Percentiles rank a stretch among this genome's conserved stretches.
These are phyloP conservation scores for Avahi laniger DNA, from an alignment of 2,797 vertebrate genomes.

Conservation along the genomic window DNA sequence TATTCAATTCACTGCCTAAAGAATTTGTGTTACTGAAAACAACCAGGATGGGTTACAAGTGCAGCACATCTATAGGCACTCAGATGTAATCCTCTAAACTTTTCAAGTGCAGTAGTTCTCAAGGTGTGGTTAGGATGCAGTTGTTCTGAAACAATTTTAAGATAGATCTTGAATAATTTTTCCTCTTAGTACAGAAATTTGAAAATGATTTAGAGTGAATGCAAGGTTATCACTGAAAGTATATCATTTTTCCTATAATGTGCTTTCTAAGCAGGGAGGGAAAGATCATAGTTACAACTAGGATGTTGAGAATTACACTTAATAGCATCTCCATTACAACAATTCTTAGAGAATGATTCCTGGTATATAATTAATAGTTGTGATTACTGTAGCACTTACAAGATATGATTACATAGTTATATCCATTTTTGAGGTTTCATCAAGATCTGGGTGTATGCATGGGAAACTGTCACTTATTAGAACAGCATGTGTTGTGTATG, in stretches of 20 bases:
- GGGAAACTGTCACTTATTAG: neutral
- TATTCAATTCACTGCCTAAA: neutral
- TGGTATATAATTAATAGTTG: neutral
- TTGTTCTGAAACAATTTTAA: neutral
- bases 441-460: no score
- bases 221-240: neutral
- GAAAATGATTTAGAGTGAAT: neutral
- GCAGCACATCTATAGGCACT: neutral
- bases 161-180: neutral
- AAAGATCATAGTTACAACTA: neutral
- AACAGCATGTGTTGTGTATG: neutral
- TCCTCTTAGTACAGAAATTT: neutral
- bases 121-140: neutral
- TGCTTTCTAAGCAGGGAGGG: neutral
- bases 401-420: neutral
- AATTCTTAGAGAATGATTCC: neutral
- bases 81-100: neutral
- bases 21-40: neutral
- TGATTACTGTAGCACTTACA: neutral
- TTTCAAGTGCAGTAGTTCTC: neutral
- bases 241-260: neutral
- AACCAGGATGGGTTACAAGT: neutral
- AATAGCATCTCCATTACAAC: neutral
- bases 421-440: neutral
- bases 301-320: neutral